phyloP scores from a whole-genome alignment of 2,888 invertebrate species.

The Tipula vernalis region DNA sequence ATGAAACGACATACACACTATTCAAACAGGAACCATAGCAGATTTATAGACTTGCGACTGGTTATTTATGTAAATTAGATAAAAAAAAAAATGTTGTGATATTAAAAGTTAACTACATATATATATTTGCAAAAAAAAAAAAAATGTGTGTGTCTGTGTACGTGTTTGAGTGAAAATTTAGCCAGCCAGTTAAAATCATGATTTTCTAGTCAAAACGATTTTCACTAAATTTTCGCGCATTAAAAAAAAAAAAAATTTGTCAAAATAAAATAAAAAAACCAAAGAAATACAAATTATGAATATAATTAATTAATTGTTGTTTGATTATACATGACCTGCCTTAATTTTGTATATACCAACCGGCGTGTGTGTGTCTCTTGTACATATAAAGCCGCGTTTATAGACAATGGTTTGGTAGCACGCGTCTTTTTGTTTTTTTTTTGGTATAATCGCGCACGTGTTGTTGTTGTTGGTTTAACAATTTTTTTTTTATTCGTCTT shows the following conservation, averaged over 20 bases:
- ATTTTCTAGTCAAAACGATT: not conserved
- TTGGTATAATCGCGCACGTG: not conserved
- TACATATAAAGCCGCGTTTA: not conserved
- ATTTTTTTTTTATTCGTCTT: not conserved
- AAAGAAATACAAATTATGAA: not conserved
- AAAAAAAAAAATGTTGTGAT: not conserved
- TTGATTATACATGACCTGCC: not conserved
- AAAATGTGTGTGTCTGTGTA: not conserved
- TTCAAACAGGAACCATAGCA: not conserved
- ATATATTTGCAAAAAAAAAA: not conserved
- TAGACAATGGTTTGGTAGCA: not conserved
- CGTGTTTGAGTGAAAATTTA: not conserved
- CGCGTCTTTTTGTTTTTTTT: not conserved
- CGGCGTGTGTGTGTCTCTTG: not conserved
- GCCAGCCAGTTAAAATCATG: not conserved
- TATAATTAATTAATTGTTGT: not conserved
- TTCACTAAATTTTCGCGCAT: not conserved
- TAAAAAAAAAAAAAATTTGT: not conserved
- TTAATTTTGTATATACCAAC: not conserved
- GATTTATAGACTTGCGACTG: not conserved
- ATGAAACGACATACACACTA: conserved; percentile 6
- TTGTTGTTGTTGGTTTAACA: not conserved
- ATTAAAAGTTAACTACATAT: not conserved
- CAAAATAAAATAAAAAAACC: not conserved
- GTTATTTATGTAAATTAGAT: not conserved